These are phyloP conservation scores for Sclerurus mexicanus DNA, from an alignment of 2,113 vertebrate genomes.

Conservation along the genomic window DNA sequence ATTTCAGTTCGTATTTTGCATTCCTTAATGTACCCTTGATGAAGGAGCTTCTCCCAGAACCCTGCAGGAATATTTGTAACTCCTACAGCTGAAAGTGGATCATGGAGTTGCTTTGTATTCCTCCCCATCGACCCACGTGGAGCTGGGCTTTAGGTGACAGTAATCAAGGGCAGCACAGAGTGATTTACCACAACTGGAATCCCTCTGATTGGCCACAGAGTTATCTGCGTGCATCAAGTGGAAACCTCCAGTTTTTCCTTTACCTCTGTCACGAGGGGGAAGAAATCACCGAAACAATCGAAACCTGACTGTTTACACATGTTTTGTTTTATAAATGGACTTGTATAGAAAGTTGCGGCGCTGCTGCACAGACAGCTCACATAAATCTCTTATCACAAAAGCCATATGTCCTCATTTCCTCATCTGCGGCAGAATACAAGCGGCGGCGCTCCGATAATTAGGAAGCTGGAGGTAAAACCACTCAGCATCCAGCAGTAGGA, in stretches of 20 bases:
- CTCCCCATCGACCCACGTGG: not conserved
- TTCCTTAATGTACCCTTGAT: not conserved
- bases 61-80: not conserved
- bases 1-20: not conserved
- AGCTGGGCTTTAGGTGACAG: slow-evolving; percentile 25
- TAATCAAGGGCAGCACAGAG: not conserved
- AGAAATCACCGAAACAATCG: slow-evolving; percentile 48
- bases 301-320: slow-evolving; percentile 53
- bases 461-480: slow-evolving; percentile 51
- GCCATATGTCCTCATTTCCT: slow-evolving; percentile 70
- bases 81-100: not conserved
- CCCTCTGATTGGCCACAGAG: not conserved
- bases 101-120: not conserved
- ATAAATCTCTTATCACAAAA: slow-evolving; percentile 60
- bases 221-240: slow-evolving; percentile 15
- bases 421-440: not conserved
- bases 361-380: slow-evolving; percentile 7
- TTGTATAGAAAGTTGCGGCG: slow-evolving; percentile 42
- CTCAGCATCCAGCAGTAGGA: slow-evolving; percentile 9
- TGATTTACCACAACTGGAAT: not conserved
- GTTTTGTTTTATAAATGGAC: slow-evolving; percentile 59
- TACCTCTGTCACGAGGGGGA: slow-evolving; percentile 47
- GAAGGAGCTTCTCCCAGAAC: not conserved
- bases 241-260: slow-evolving; percentile 57
- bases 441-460: not conserved